Base-by-base conservation (phyloP, 2,888 invertebrate genomes). In the Eubasilissa splendida region DNA sequence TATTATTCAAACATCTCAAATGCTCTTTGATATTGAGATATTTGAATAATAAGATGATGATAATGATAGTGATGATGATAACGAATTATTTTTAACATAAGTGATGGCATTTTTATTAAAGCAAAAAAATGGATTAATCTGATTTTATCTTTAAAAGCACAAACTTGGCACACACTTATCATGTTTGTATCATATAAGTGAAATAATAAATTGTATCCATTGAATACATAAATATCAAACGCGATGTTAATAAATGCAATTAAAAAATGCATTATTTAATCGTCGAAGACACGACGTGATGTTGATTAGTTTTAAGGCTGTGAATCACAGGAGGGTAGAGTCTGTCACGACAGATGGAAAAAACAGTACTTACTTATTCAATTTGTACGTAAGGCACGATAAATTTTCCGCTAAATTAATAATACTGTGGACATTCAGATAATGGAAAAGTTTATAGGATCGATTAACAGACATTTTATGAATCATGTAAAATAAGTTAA, bases 331-430 rank as follows among this genome's bases (percentile, higher is more conserved):
- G 8, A 42, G 50, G 68, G 50, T 52, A 50, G 14, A n/a, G 68
- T 68, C 8, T 50, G 68, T 68, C 68, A 68, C 68, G 68, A 68
- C 50, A 4, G 50, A 68, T 68, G 68, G 68, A 68, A 68, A 68
- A 68, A 68, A 68, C 68, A 68, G 2, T 12, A 68, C n/a, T 42
- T 52, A 50, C 33, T 68, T 68, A 68, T 68, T 68, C 68, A 52
- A 52, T 50, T 68, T 68, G 68, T 11, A 2, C 33, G 33, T 10
- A 12, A 42, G 7, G 10, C 10, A 52, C 50, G 52, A 68, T 50
- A 68, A 68, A 68, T 4, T 68, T 68, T 68, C 68, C 68, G 14
- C 0, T n/a, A 8, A n/a, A 9, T 52, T 68, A 14, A 14, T 68
- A n/a, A 66, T 52, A 42, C 52, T n/a, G 9, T 68, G 68, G 50